Percentiles rank a stretch among this genome's conserved stretches.
Evolutionary conservation across 2,797 vertebrate species (phyloP).

Genomic region (Myripristis jacobus): DNA sequence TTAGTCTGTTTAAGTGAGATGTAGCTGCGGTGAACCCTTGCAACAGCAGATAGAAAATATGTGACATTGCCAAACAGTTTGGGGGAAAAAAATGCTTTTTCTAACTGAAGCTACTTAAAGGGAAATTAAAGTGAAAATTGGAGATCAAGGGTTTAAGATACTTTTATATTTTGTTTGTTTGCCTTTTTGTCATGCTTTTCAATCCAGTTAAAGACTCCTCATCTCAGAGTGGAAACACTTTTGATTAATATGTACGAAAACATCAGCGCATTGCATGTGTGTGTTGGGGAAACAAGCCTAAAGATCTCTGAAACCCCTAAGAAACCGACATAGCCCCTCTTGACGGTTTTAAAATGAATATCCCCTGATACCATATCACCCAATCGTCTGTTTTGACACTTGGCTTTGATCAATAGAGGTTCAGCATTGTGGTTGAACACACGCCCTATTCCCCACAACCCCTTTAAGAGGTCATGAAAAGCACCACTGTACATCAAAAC

Average conservation of each 20-base stretch:
- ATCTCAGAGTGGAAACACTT: constrained; percentile 11
- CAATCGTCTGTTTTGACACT: constrained; percentile 80
- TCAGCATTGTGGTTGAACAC: constrained; percentile 74
- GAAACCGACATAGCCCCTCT: constrained; percentile 1
- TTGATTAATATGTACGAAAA: neutral
- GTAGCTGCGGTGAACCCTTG: too few species aligned
- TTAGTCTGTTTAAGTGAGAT: too few species aligned
- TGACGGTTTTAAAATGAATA: constrained; percentile 53
- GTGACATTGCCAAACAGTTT: too few species aligned
- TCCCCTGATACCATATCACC: constrained; percentile 59
- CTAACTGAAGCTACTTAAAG: too few species aligned
- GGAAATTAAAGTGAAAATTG: too few species aligned
- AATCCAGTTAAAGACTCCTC: constrained; percentile 20
- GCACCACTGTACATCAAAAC: constrained; percentile 80
- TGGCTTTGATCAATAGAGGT: constrained; percentile 82
- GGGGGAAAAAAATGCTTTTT: too few species aligned
- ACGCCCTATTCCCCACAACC: constrained; percentile 68
- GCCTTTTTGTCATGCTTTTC: constrained; percentile 41
- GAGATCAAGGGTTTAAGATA: too few species aligned
- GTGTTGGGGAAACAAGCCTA: constrained; percentile 18
- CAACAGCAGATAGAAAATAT: too few species aligned
- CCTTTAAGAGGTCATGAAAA: constrained; percentile 80
- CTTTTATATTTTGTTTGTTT: constrained; percentile 21
- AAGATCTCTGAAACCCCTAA: constrained; percentile 9
- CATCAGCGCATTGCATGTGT: neutral